A percentile compares a stretch with the other conserved stretches of the same genome.
Evolutionary conservation across 2,797 vertebrate genomes (phyloP).

Genomic region (Megalops cyprinoides): DNA sequence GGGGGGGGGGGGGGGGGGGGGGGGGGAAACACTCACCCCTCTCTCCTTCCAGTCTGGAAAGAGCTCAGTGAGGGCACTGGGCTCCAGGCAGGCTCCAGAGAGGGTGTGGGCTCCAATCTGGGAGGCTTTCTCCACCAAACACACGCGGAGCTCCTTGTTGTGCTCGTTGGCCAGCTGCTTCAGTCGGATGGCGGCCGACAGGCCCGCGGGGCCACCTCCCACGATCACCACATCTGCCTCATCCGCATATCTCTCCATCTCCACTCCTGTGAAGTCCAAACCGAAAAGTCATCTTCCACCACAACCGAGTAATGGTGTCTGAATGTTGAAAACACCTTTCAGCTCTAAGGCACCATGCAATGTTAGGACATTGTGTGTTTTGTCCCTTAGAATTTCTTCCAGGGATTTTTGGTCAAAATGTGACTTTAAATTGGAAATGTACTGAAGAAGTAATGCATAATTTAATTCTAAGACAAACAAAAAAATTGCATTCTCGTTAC

Average conservation of each 20-base stretch:
- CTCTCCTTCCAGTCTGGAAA: conserved; percentile 96
- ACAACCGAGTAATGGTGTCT: neutral
- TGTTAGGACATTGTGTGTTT: neutral
- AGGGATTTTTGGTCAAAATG: too few species aligned
- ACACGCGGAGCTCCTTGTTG: conserved; percentile 89
- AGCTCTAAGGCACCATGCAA: neutral
- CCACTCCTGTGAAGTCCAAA: conserved; percentile 73
- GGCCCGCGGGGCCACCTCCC: conserved; percentile 91
- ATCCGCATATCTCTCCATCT: conserved; percentile 95
- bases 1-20: neutral
- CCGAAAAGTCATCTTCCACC: neutral
- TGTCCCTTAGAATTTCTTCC: too few species aligned
- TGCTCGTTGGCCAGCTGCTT: conserved; percentile 90
- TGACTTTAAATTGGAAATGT: too few species aligned
- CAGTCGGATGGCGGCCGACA: conserved; percentile 90
- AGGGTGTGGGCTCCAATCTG: conserved; percentile 92
- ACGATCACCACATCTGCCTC: conserved; percentile 95
- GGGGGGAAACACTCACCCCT: conserved; percentile 72
- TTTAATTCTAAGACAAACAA: neutral
- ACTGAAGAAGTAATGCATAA: too few species aligned
- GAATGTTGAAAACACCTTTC: neutral
- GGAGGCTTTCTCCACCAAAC: conserved; percentile 94
- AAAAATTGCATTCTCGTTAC: neutral
- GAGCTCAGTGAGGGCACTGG: conserved; percentile 83
- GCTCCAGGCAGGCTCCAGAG: conserved; percentile 95